A percentile compares a stretch with the other conserved stretches of the same genome.
These are phyloP conservation scores for Panagrolaimus sp. DNA, from an alignment of 1,140 invertebrate species.

Conservation along the genomic window DNA sequence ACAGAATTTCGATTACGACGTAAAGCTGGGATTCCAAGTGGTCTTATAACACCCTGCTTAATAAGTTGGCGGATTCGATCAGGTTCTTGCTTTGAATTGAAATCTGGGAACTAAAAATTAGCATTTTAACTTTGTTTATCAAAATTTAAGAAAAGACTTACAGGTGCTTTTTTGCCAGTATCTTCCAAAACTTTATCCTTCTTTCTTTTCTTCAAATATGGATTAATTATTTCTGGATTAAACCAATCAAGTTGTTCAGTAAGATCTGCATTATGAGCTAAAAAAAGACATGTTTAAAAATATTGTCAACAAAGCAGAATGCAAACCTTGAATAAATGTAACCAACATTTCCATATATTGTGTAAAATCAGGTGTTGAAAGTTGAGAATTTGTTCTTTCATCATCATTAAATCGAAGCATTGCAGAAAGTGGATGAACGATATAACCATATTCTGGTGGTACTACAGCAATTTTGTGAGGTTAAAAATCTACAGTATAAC, in stretches of 20 bases:
- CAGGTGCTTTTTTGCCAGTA: not conserved
- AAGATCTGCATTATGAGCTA: not conserved
- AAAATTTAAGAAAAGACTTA: not conserved
- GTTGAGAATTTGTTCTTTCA: not conserved
- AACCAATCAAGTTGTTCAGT: not conserved
- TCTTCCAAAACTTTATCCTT: too few species aligned
- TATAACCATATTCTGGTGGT: not conserved
- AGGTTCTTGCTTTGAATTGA: not conserved
- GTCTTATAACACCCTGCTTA: not conserved
- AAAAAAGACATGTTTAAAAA: too few species aligned
- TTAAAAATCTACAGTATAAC: too few species aligned
- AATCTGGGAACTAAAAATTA: not conserved
- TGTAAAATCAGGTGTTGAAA: not conserved
- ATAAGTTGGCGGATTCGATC: not conserved
- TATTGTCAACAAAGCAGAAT: too few species aligned
- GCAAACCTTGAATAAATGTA: not conserved
- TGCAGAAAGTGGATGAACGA: not conserved
- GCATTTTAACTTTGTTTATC: not conserved
- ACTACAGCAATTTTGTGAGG: too few species aligned
- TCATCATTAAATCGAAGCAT: not conserved
- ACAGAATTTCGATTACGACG: too few species aligned
- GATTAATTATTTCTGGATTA: not conserved
- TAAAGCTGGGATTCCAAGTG: too few species aligned
- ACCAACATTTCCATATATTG: not conserved
- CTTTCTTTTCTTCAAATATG: slow-evolving; percentile 3